A percentile compares a stretch with the other conserved stretches of the same genome.
These are phyloP conservation scores for Tetramorium simillimum DNA, from an alignment of 1,140 invertebrate genomes.

Conservation along the genomic window DNA sequence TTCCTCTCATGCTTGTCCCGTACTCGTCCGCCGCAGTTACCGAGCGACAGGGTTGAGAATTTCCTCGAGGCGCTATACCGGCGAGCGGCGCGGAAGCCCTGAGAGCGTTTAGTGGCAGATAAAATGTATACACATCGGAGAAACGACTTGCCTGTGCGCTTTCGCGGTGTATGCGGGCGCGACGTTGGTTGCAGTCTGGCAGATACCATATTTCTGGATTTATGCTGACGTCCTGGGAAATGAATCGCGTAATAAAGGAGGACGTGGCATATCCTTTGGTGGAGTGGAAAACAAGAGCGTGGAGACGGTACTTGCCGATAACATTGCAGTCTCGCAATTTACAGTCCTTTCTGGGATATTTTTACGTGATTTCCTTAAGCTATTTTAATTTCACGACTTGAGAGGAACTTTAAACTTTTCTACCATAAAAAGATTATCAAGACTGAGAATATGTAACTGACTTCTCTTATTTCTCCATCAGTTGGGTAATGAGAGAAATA, in stretches of 20 bases:
- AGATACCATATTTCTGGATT: conserved; percentile 73
- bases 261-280: conserved; percentile 24
- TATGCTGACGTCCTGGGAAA: conserved; percentile 67
- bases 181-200: conserved; percentile 46
- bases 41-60: background rate
- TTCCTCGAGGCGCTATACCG: conserved; percentile 21
- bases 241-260: conserved; percentile 68
- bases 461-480: background rate
- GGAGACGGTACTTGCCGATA: conserved; percentile 39
- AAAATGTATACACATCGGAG: conserved; percentile 63
- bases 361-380: background rate
- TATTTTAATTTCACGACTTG: background rate
- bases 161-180: conserved; percentile 40
- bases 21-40: background rate
- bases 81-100: conserved; percentile 14
- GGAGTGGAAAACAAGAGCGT: conserved; percentile 40
- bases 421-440: background rate
- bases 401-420: background rate
- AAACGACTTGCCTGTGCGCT: conserved; percentile 43
- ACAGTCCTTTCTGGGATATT: background rate
- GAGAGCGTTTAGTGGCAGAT: conserved; percentile 64
- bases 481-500: background rate
- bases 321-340: conserved; percentile 3
- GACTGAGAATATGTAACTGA: background rate
- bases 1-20: conserved; percentile 4